A percentile compares a stretch with the other conserved stretches of the same genome.
Evolutionary conservation across 2,113 vertebrate species (phyloP).

Genomic region (Charadrius vociferus): DNA sequence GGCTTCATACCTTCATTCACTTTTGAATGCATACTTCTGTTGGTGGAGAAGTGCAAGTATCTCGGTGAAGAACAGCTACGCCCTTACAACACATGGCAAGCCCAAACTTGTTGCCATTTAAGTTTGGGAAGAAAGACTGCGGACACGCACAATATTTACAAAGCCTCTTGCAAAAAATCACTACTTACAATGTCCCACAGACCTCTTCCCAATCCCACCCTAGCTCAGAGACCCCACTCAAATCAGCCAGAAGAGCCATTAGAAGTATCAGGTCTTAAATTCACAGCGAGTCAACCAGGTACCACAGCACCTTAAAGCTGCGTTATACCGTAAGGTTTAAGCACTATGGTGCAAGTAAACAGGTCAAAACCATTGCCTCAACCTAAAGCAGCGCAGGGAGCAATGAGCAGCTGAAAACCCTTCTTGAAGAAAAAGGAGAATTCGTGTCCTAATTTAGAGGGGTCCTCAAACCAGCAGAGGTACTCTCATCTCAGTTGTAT

Average conservation of each 20-base stretch:
- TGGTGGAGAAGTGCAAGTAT: background rate
- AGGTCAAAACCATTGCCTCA: background rate
- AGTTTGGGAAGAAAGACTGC: background rate
- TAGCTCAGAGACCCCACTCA: background rate
- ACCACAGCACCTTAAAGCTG: background rate
- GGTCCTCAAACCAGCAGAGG: background rate
- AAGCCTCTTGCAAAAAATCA: background rate
- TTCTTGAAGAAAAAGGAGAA: background rate
- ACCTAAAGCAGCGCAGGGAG: background rate
- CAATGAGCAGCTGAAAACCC: background rate
- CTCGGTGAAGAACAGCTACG: background rate
- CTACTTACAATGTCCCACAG: background rate
- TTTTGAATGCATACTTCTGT: background rate
- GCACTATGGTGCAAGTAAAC: background rate
- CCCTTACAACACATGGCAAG: background rate
- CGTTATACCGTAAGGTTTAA: background rate
- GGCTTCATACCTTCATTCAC: background rate
- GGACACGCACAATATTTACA: accelerated
- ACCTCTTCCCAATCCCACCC: background rate
- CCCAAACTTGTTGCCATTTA: background rate
- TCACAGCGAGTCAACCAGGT: background rate
- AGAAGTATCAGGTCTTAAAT: background rate
- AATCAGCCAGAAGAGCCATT: background rate
- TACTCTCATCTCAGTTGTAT: background rate
- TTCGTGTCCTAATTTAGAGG: background rate